Percentiles rank a stretch among this genome's conserved stretches.
Evolutionary conservation across 2,113 vertebrate species (phyloP).

Genomic region (Polypterus bichir): DNA sequence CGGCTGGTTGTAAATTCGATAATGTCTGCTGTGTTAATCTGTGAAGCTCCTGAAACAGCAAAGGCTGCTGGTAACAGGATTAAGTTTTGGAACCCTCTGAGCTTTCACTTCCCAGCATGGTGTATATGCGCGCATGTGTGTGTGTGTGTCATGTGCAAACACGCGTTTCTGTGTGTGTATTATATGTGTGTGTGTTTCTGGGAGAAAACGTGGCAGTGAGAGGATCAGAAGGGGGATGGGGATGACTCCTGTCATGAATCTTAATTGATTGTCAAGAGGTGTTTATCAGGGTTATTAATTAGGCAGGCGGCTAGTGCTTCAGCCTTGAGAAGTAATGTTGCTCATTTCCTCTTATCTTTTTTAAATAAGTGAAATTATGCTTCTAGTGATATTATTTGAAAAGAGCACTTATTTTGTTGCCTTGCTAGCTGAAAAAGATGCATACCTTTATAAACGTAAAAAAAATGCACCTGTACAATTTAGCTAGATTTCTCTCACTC

Average conservation of each 20-base stretch:
- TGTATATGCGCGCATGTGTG: neutral
- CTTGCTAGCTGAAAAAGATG: no score
- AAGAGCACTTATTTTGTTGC: no score
- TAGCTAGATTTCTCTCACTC: no score
- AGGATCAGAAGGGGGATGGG: slow-evolving; percentile 40
- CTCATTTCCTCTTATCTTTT: no score
- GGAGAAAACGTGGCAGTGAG: slow-evolving; percentile 10
- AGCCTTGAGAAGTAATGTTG: neutral
- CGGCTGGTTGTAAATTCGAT: slow-evolving; percentile 67
- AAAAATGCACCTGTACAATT: no score
- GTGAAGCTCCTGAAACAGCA: slow-evolving; percentile 45
- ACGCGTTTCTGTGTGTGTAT: neutral
- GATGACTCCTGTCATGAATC: slow-evolving; percentile 54
- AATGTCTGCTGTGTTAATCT: slow-evolving; percentile 66
- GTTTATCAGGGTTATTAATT: slow-evolving; percentile 55
- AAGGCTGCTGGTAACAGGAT: slow-evolving; percentile 68
- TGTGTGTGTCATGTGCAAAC: neutral
- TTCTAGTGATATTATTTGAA: no score
- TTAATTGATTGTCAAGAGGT: slow-evolving; percentile 60
- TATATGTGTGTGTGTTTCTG: no score
- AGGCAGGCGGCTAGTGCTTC: slow-evolving; percentile 31
- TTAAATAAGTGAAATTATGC: no score
- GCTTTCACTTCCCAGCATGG: slow-evolving; percentile 39
- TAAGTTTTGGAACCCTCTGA: slow-evolving; percentile 43
- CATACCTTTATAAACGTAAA: no score